phyloP scores from a whole-genome alignment of 2,113 vertebrate genomes.

The Girardinichthys multiradiatus region DNA sequence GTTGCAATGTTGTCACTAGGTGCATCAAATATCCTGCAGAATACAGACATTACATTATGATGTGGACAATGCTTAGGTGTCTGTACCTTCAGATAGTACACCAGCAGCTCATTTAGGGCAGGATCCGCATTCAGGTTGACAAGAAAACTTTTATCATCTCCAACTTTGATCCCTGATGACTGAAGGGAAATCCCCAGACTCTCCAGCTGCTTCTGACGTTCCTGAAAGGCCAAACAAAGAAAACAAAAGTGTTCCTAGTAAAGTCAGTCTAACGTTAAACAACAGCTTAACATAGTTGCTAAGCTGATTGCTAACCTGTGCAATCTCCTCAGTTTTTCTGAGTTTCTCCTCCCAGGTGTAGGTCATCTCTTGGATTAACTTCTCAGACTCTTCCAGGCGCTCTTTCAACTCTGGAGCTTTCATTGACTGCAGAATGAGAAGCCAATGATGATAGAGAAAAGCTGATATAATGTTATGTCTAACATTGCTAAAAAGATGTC shows the following conservation, averaged over 20 bases:
- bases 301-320: conserved; percentile 67
- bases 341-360: conserved; percentile 97
- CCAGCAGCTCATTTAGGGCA: conserved; percentile 95
- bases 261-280: not conserved
- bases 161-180: conserved; percentile 96
- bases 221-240: conserved; percentile 35
- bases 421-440: conserved; percentile 49
- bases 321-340: conserved; percentile 91
- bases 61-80: not conserved
- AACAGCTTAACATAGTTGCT: not conserved
- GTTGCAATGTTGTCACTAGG: not conserved
- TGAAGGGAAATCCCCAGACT: conserved; percentile 81
- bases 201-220: conserved; percentile 93
- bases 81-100: conserved; percentile 95
- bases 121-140: conserved; percentile 98
- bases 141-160: conserved; percentile 95
- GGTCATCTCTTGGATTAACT: conserved; percentile 96
- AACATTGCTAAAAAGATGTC: not conserved
- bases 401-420: conserved; percentile 77
- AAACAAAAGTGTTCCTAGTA: not conserved
- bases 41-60: not conserved
- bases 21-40: not conserved
- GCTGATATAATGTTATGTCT: rapidly evolving
- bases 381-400: conserved; percentile 91
- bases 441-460: not conserved